These are phyloP conservation scores for Corythoichthys intestinalis DNA, from an alignment of 2,113 vertebrate species.

Conservation along the genomic window DNA sequence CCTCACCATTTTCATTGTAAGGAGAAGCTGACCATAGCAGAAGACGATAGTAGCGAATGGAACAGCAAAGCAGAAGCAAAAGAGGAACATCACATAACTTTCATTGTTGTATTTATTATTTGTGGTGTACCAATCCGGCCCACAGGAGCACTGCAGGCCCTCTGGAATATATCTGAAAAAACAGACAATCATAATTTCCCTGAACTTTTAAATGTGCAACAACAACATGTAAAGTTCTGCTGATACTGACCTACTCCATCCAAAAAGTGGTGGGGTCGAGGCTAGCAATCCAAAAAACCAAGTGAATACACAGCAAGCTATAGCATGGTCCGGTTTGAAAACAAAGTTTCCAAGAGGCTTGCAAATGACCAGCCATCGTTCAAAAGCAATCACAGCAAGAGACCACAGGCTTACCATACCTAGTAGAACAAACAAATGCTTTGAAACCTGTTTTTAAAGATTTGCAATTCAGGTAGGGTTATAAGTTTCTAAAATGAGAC, in stretches of 20 bases:
- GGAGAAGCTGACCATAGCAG: slow-evolving; percentile 70
- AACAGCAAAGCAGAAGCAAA: slow-evolving; percentile 72
- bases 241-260: slow-evolving; percentile 71
- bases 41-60: slow-evolving; percentile 64
- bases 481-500: not conserved
- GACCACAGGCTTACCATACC: slow-evolving; percentile 77
- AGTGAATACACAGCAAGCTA: slow-evolving; percentile 62
- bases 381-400: slow-evolving; percentile 68
- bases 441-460: not conserved
- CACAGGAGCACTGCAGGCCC: slow-evolving; percentile 75
- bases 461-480: not conserved
- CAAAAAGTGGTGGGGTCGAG: slow-evolving; percentile 61
- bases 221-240: too few relatives aligned
- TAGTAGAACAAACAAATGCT: slow-evolving; percentile 24
- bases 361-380: slow-evolving; percentile 74
- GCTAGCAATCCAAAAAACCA: slow-evolving; percentile 62
- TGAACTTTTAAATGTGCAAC: not conserved
- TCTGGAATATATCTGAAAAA: slow-evolving; percentile 72
- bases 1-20: slow-evolving; percentile 70
- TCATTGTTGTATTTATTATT: slow-evolving; percentile 77
- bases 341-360: slow-evolving; percentile 71
- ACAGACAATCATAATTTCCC: not conserved
- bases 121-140: slow-evolving; percentile 75
- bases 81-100: slow-evolving; percentile 73
- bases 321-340: slow-evolving; percentile 69